Evolutionary conservation across 2,888 invertebrate species (phyloP).

Genomic region (Watsonalla cultraria): DNA sequence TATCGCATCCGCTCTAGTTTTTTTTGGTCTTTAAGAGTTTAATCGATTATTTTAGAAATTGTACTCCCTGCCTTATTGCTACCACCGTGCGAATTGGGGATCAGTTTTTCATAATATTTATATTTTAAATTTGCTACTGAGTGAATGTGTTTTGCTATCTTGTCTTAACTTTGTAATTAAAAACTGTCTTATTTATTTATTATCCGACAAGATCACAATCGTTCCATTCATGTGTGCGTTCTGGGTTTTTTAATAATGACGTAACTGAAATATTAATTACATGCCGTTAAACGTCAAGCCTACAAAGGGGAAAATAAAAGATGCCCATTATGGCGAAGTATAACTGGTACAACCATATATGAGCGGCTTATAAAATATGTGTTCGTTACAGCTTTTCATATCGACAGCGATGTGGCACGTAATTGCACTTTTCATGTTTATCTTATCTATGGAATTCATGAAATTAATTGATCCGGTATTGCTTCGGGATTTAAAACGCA

Average conservation of each 20-base stretch:
- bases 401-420: conserved; percentile 37
- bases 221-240: too few relatives aligned
- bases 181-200: too few relatives aligned
- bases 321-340: conserved; percentile 47
- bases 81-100: too few relatives aligned
- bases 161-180: too few relatives aligned
- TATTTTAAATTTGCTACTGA: too few relatives aligned
- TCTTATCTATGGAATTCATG: conserved; percentile 28
- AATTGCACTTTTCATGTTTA: conserved; percentile 28
- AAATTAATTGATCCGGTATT: conserved; percentile 19
- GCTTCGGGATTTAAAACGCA: conserved; percentile 16
- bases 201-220: too few relatives aligned
- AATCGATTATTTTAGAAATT: too few relatives aligned
- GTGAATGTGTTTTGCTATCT: too few relatives aligned
- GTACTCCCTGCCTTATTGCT: too few relatives aligned
- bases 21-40: too few relatives aligned
- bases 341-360: conserved; percentile 59
- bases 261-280: conserved; percentile 5
- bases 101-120: too few relatives aligned
- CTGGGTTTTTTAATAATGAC: background rate
- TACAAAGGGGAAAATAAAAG: conserved; percentile 52
- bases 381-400: conserved; percentile 58
- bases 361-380: conserved; percentile 66
- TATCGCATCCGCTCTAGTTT: too few relatives aligned
- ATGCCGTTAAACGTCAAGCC: background rate